Conservation (phyloP, 2,797 vertebrate genomes). For the Cynopterus sphinx region DNA sequence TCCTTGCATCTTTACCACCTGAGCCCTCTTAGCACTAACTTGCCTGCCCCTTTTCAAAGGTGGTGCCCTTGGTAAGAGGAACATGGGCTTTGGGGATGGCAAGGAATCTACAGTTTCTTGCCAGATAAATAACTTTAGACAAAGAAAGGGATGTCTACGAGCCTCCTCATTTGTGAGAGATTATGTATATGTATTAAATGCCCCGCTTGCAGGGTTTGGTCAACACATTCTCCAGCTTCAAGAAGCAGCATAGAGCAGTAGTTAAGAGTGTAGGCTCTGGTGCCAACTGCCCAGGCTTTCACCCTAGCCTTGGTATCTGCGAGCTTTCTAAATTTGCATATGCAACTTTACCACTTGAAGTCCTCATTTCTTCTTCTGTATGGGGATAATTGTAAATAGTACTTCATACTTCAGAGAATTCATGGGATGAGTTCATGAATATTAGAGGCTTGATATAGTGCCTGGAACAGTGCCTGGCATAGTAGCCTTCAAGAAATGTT, state of each 20-base stretch:
- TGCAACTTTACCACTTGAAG: background rate
- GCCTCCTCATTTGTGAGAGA: background rate
- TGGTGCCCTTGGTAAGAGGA: background rate
- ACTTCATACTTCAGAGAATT: background rate
- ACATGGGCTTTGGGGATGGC: background rate
- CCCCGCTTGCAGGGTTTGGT: background rate
- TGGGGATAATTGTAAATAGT: background rate
- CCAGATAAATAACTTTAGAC: background rate
- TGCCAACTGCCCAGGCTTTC: background rate
- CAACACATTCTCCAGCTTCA: background rate
- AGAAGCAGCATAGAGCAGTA: accelerated
- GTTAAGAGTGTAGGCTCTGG: background rate
- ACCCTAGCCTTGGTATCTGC: too few species aligned
- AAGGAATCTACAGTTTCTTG: background rate
- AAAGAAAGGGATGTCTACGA: background rate
- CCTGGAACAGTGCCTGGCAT: background rate
- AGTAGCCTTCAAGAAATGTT: background rate
- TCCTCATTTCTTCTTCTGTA: background rate
- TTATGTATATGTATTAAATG: accelerated
- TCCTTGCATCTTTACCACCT: background rate
- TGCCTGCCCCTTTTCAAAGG: background rate
- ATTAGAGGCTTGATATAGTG: background rate
- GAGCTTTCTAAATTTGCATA: background rate
- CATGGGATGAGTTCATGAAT: background rate
- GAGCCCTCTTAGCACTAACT: accelerated